A percentile compares a stretch with the other conserved stretches of the same genome.
Conservation (phyloP, 2,797 vertebrate species). For the Neosalanx taihuensis region DNA sequence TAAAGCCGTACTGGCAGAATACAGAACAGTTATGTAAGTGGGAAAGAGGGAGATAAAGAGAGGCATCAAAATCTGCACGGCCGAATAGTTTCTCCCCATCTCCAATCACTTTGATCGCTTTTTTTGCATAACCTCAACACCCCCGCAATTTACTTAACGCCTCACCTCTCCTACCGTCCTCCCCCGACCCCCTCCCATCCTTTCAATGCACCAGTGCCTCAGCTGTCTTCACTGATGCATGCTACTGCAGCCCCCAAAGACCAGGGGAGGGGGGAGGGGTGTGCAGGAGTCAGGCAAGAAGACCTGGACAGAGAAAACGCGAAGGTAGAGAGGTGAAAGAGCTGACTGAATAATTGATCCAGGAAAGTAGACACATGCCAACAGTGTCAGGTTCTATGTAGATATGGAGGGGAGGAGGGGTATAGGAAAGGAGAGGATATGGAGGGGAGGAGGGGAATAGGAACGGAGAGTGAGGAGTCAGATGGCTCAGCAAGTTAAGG, state of each 20-base stretch:
- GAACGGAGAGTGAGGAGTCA: conserved; percentile 9
- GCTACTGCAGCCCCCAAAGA: conserved; percentile 8
- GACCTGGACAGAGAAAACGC: background rate
- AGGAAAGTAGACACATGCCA: conserved; percentile 64
- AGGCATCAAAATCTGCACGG: background rate
- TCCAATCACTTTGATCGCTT: background rate
- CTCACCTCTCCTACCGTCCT: background rate
- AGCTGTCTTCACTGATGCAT: conserved; percentile 7
- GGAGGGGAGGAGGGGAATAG: conserved; percentile 24
- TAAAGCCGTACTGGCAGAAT: conserved; percentile 17
- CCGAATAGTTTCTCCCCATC: background rate
- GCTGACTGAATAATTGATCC: conserved; percentile 72
- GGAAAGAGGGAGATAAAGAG: background rate
- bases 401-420: conserved; percentile 18
- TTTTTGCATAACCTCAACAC: background rate
- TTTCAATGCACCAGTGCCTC: conserved; percentile 26
- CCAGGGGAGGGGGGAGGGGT: background rate
- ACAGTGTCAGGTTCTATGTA: conserved; percentile 55
- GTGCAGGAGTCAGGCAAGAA: background rate
- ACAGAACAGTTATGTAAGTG: conserved; percentile 31
- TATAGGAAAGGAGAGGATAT: background rate
- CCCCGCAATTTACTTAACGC: background rate
- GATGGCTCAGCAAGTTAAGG: too few species aligned
- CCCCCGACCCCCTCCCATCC: background rate
- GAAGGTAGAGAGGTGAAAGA: background rate